Conservation (phyloP, 2,888 invertebrate species). For the Nycteola revayana region DNA sequence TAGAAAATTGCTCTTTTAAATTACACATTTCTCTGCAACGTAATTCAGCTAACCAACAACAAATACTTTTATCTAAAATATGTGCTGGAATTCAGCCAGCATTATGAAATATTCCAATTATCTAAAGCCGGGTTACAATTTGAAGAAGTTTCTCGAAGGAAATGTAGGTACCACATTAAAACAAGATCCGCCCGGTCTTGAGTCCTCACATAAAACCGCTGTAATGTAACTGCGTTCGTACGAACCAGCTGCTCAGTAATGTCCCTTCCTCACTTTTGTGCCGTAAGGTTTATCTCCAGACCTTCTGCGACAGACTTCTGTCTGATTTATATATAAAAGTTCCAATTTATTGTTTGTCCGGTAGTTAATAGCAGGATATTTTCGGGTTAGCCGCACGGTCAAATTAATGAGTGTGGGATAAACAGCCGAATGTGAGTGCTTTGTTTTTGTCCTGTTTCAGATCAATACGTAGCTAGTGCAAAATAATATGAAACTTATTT, state of each 20-base stretch:
- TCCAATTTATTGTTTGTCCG: constrained; percentile 60
- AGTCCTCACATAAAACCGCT: constrained; percentile 52
- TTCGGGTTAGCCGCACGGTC: constrained; percentile 56
- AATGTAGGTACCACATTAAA: constrained; percentile 37
- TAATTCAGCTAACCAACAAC: no score
- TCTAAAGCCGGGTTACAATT: constrained; percentile 50
- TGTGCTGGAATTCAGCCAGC: constrained; percentile 14
- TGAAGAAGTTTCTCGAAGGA: constrained; percentile 48
- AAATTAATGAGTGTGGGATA: constrained; percentile 64
- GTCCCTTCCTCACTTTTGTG: constrained; percentile 55
- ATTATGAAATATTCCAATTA: constrained; percentile 47
- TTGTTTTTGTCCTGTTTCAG: constrained; percentile 39
- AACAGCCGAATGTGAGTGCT: constrained; percentile 45
- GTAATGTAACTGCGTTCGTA: constrained; percentile 61
- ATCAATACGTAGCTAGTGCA: constrained; percentile 11
- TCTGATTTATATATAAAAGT: constrained; percentile 72
- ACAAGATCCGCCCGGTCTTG: constrained; percentile 37
- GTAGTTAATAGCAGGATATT: constrained; percentile 69
- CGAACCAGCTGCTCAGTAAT: constrained; percentile 58
- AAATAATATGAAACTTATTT: constrained; percentile 12
- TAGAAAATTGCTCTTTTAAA: no score
- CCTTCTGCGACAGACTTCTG: constrained; percentile 55
- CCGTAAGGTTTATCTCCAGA: constrained; percentile 59
- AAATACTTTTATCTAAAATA: no score
- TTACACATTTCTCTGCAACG: no score